Percentiles rank a stretch among this genome's conserved stretches.
These are phyloP conservation scores for Jaculus jaculus DNA, from an alignment of 2,113 vertebrate species.

Conservation along the genomic window DNA sequence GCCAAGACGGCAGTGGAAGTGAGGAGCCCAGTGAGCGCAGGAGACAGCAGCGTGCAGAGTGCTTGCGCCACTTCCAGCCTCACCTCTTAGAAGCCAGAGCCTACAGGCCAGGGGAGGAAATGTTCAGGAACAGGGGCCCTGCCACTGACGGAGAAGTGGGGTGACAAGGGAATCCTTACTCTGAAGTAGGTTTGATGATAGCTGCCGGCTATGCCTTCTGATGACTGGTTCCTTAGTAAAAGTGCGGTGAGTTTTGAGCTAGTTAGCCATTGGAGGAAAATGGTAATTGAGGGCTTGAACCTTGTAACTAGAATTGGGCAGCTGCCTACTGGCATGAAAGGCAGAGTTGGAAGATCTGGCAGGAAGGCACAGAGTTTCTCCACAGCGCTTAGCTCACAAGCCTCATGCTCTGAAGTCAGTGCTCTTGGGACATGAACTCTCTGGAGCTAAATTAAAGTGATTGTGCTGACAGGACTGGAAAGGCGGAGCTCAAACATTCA, in stretches of 20 bases:
- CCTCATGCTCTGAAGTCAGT: not conserved
- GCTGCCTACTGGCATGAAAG: slow-evolving; percentile 20
- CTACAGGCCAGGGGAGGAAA: not conserved
- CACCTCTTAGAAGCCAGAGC: not conserved
- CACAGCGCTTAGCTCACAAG: slow-evolving; percentile 1
- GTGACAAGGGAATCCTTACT: not conserved
- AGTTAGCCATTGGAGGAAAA: not conserved
- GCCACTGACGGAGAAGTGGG: not conserved
- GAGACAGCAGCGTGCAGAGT: not conserved
- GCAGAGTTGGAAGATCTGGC: slow-evolving; percentile 41
- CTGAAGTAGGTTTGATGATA: not conserved
- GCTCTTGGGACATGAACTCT: not conserved
- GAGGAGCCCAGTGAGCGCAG: not conserved
- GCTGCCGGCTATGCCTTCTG: not conserved
- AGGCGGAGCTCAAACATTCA: not conserved
- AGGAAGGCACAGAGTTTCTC: not conserved
- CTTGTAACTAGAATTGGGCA: not conserved
- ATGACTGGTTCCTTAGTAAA: slow-evolving; percentile 7
- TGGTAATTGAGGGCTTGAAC: slow-evolving; percentile 22
- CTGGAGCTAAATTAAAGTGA: not conserved
- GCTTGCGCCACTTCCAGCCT: not conserved
- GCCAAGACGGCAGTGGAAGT: not conserved
- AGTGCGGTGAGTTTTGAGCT: not conserved
- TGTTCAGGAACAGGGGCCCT: not conserved
- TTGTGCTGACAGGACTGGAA: not conserved